Base-by-base conservation (phyloP, 2,113 vertebrate species). In the Hippocampus comes region DNA sequence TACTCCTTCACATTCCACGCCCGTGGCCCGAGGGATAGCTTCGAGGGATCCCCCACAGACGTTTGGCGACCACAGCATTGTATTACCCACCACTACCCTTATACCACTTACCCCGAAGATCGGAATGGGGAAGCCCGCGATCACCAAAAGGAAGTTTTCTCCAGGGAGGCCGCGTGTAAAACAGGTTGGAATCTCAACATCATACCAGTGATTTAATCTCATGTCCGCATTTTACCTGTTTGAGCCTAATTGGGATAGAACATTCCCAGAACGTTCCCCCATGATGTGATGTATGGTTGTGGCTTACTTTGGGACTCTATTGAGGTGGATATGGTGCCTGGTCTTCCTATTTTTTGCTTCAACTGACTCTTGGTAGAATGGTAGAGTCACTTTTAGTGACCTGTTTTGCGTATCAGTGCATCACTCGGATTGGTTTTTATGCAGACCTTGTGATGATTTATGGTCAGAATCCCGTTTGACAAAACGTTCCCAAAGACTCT, bases 111-210 rank as follows among this genome's bases (percentile, higher is more conserved):
- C 94, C 88, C 97, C 97, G 71, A 99, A 99, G 93, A 99, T 99
- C 18, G 97, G 97, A 89, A 99, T 99, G 97, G 97, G 97, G 17
- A 99, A 99, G 80, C 97, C 97, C 41, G 97, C 97, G 86, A 99
- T 99, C 89, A 95, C 95, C 86, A 99, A 99, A 91, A 95, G 97
- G 85, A 99, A 98, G 78, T 99, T 99, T 85, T 99, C 97, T 80
- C 97, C 97, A 21, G 97, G 97, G n/a, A 95, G 97, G 82, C 97
- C 97, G 43, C 91, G 97, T 64, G 96, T 95, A n/a, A 97, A 95
- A 91, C 97, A 98, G 97, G 97, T 99, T 92, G 84, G 94, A 90
- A 85, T n/a, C 15, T 68, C 15, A 14, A 67, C 25, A 21, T 74
- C 4, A 25, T 30, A n/a, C 65, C 34, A 27, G 20, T 73, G 25